phyloP scores from a whole-genome alignment of 2,888 invertebrate genomes.

The Megamerina dolium region DNA sequence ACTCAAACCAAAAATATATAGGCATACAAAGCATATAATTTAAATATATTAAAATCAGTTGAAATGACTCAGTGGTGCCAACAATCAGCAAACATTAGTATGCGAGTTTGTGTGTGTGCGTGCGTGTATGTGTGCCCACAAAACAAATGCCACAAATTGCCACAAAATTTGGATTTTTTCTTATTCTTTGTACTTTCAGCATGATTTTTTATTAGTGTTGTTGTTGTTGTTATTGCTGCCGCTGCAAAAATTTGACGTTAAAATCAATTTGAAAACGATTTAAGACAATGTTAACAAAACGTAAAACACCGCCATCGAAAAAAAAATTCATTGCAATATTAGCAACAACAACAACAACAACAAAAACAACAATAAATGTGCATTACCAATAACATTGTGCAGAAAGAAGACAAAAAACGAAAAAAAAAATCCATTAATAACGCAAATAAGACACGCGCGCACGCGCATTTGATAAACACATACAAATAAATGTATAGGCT shows the following conservation, averaged over 20 bases:
- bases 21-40: constrained; percentile 15
- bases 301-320: constrained; percentile 1
- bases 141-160: neutral
- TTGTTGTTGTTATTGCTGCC: too few species aligned
- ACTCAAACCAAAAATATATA: too few species aligned
- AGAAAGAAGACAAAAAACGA: neutral
- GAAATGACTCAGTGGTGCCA: too few species aligned
- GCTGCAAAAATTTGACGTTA: constrained; percentile 16
- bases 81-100: too few species aligned
- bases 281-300: constrained; percentile 19
- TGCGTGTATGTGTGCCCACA: neutral
- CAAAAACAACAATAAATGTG: too few species aligned
- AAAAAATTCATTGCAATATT: too few species aligned
- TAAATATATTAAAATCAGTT: constrained; percentile 12
- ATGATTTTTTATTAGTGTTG: too few species aligned
- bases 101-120: too few species aligned
- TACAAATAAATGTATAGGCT: neutral
- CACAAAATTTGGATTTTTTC: neutral
- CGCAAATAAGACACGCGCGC: neutral
- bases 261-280: constrained; percentile 19
- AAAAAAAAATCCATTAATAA: too few species aligned
- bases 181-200: constrained; percentile 3
- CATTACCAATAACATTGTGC: too few species aligned
- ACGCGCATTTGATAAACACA: neutral
- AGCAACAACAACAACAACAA: too few species aligned